Conservation (phyloP, 2,888 invertebrate genomes). For the Hipparchia semele region DNA sequence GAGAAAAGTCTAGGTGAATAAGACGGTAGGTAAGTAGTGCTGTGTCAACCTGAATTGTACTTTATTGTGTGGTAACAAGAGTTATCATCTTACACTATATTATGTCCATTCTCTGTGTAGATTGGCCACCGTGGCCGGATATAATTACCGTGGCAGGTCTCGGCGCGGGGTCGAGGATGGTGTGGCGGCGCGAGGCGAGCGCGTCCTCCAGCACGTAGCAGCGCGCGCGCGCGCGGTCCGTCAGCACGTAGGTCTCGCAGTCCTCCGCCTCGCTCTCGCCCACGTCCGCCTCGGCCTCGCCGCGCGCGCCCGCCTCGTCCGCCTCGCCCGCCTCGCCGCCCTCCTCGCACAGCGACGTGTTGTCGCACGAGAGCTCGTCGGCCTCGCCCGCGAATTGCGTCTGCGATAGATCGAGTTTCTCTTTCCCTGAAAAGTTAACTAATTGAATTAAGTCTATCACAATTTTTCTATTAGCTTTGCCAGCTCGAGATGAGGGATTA, state of each 20-base stretch:
- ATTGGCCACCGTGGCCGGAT: no score
- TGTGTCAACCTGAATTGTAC: no score
- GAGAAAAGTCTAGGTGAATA: no score
- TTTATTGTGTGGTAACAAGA: no score
- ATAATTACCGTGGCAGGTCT: conserved; percentile 2
- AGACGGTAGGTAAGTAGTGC: no score
- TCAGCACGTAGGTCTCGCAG: conserved; percentile 72
- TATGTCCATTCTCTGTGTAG: no score
- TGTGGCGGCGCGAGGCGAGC: conserved; percentile 54
- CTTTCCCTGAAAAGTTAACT: conserved; percentile 50
- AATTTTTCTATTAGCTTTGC: no score
- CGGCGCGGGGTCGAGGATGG: conserved; percentile 57
- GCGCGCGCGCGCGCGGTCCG: conserved; percentile 60
- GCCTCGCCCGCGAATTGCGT: conserved; percentile 47
- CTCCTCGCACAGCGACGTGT: conserved; percentile 56
- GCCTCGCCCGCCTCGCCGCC: conserved; percentile 55
- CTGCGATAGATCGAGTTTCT: conserved; percentile 58
- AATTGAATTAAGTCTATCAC: no score
- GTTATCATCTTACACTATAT: no score
- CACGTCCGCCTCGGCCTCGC: conserved; percentile 43
- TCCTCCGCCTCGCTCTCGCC: conserved; percentile 41
- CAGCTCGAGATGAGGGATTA: no score
- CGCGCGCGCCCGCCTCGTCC: conserved; percentile 41
- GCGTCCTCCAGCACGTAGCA: conserved; percentile 68
- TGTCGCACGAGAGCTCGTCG: conserved; percentile 52